Evolutionary conservation across 2,797 vertebrate species (phyloP).

Genomic region (Phyllotis vaccarum): DNA sequence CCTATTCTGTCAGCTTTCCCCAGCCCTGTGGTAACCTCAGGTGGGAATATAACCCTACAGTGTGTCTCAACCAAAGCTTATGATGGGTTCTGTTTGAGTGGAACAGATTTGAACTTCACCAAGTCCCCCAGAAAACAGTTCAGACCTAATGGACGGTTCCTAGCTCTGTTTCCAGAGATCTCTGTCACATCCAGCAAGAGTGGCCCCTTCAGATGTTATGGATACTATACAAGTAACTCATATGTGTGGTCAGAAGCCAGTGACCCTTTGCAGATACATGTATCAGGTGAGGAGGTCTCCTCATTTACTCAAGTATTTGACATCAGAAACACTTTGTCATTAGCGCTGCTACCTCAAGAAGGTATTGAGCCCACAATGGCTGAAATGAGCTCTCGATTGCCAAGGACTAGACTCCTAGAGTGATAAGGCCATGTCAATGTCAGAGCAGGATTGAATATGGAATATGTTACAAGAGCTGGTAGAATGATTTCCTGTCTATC

Average conservation of each 20-base stretch:
- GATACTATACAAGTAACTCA: neutral
- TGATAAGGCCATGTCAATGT: neutral
- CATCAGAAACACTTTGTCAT: rapidly evolving
- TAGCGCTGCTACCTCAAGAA: neutral
- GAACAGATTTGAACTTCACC: neutral
- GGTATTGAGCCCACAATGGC: rapidly evolving
- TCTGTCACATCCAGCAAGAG: no score
- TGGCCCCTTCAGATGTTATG: neutral
- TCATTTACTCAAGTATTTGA: neutral
- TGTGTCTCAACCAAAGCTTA: neutral
- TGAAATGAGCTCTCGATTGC: neutral
- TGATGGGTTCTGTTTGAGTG: neutral
- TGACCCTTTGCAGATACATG: neutral
- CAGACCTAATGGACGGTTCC: rapidly evolving
- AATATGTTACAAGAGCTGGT: no score
- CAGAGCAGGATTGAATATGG: neutral
- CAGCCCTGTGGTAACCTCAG: neutral
- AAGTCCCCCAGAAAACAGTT: no score
- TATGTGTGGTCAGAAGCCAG: neutral
- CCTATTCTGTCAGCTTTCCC: neutral
- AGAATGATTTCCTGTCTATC: neutral
- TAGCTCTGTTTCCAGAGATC: neutral
- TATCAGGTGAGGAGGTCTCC: neutral
- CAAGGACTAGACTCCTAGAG: neutral
- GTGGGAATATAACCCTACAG: neutral